A percentile compares a stretch with the other conserved stretches of the same genome.
These are phyloP conservation scores for Triplophysa tibetana DNA, from an alignment of 2,113 vertebrate species.

Conservation along the genomic window DNA sequence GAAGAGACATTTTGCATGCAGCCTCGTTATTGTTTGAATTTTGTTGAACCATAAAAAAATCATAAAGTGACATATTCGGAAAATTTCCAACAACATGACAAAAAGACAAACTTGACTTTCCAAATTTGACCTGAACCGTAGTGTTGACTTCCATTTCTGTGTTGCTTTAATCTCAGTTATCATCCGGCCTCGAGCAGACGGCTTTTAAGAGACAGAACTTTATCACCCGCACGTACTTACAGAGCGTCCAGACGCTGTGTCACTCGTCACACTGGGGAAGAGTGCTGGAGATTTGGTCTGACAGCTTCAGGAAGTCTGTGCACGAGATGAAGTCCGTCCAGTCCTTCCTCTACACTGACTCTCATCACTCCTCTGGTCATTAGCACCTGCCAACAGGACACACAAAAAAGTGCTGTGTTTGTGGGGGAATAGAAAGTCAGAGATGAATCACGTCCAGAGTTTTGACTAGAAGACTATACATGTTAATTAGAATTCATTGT, in stretches of 20 bases:
- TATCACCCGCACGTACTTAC: not conserved
- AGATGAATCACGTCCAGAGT: not conserved
- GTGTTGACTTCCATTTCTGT: not conserved
- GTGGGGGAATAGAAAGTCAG: not conserved
- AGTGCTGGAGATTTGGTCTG: conserved; percentile 41
- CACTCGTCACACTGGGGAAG: conserved; percentile 38
- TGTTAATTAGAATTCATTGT: not conserved
- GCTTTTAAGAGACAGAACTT: not conserved
- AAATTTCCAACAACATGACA: not conserved
- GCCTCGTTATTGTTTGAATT: too few relatives aligned
- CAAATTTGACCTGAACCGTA: too few relatives aligned
- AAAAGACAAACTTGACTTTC: too few relatives aligned
- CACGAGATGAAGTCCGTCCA: conserved; percentile 38
- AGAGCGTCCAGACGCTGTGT: conserved; percentile 33
- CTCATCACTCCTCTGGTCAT: conserved; percentile 53
- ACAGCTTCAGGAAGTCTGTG: conserved; percentile 52
- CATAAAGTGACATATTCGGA: not conserved
- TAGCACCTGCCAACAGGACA: conserved; percentile 49
- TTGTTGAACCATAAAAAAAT: too few relatives aligned
- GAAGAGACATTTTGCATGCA: not conserved
- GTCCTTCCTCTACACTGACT: conserved; percentile 44
- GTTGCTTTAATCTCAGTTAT: not conserved
- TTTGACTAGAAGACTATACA: not conserved
- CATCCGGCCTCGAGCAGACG: not conserved
- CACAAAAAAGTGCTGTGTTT: not conserved